phyloP scores from a whole-genome alignment of 1,140 invertebrate species.

The Arctopsyche grandis region DNA sequence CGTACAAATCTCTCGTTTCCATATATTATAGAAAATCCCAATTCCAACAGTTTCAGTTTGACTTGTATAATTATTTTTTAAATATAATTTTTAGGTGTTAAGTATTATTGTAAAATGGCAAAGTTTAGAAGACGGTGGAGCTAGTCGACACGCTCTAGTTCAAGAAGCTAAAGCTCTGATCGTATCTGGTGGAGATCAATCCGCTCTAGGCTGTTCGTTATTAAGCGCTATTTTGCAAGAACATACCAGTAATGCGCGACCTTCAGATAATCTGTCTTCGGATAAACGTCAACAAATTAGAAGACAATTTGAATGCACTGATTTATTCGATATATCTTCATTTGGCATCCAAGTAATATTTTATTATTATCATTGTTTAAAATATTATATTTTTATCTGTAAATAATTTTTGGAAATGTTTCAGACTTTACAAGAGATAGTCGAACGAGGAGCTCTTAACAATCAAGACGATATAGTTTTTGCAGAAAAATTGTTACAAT shows the following conservation, averaged over 20 bases:
- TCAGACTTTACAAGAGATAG: slow-evolving; percentile 68
- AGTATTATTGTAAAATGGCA: slow-evolving; percentile 82
- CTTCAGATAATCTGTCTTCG: slow-evolving; percentile 86
- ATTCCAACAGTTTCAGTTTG: too few relatives aligned
- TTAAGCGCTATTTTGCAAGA: slow-evolving; percentile 86
- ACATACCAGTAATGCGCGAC: slow-evolving; percentile 83
- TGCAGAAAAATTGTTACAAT: slow-evolving; percentile 75
- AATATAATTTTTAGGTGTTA: too few relatives aligned
- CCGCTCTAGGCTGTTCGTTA: slow-evolving; percentile 80
- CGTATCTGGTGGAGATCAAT: neutral
- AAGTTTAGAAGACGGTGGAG: slow-evolving; percentile 77
- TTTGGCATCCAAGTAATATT: slow-evolving; percentile 35
- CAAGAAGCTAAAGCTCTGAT: slow-evolving; percentile 79
- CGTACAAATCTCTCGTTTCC: neutral
- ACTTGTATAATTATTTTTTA: too few relatives aligned
- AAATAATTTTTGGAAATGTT: neutral
- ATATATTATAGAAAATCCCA: too few relatives aligned
- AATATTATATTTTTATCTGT: neutral
- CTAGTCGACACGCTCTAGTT: slow-evolving; percentile 75
- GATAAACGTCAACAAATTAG: slow-evolving; percentile 87
- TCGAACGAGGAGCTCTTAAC: slow-evolving; percentile 28
- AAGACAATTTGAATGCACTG: slow-evolving; percentile 82
- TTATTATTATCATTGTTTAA: neutral
- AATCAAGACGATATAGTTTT: slow-evolving; percentile 56
- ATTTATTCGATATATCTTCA: slow-evolving; percentile 63